These are phyloP conservation scores for Coenonympha arcania DNA, from an alignment of 2,888 invertebrate genomes.

Conservation along the genomic window DNA sequence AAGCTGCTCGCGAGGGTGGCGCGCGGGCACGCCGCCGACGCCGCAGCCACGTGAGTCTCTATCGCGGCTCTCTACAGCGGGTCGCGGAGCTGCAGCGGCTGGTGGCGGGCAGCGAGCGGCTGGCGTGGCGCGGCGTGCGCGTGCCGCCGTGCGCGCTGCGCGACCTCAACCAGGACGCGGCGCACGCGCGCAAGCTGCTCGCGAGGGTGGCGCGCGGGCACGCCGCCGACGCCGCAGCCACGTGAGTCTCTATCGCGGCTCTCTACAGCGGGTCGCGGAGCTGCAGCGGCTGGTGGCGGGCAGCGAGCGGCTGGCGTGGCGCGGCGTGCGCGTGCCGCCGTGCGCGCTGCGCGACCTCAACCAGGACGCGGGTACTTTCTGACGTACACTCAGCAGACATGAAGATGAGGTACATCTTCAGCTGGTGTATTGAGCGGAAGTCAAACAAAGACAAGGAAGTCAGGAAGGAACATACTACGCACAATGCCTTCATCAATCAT, in stretches of 20 bases:
- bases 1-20: conserved; percentile 40
- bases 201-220: conserved; percentile 25
- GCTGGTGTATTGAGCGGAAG: no score
- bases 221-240: conserved; percentile 12
- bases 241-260: no score
- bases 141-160: conserved; percentile 56
- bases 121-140: conserved; percentile 62
- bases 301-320: conserved; percentile 63
- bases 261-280: conserved; percentile 65
- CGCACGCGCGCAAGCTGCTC: conserved; percentile 46
- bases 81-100: conserved; percentile 60
- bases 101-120: conserved; percentile 66
- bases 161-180: conserved; percentile 32
- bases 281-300: conserved; percentile 68
- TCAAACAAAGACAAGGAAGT: no score
- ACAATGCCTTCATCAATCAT: no score
- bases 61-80: no score
- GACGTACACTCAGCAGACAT: conserved; percentile 40
- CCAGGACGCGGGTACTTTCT: conserved; percentile 29
- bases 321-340: conserved; percentile 61
- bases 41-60: conserved; percentile 18
- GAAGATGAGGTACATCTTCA: no score
- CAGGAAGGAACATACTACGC: no score
- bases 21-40: conserved; percentile 20
- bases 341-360: conserved; percentile 42